Evolutionary conservation across 2,113 vertebrate species (phyloP).

Genomic region (Odocoileus virginianus): DNA sequence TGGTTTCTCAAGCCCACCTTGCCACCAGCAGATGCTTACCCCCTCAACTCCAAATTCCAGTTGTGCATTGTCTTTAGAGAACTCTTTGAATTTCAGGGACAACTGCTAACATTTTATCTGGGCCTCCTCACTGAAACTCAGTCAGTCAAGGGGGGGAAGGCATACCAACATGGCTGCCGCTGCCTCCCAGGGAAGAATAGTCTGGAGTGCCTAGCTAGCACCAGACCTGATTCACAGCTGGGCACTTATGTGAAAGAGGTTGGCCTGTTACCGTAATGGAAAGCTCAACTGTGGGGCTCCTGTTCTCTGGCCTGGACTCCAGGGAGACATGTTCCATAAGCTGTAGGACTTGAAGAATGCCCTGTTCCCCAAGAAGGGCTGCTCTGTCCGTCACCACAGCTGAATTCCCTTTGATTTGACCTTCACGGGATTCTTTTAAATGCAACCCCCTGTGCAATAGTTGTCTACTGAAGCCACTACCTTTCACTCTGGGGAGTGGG

Average conservation of each 20-base stretch:
- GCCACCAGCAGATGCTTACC: neutral
- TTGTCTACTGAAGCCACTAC: neutral
- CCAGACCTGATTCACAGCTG: neutral
- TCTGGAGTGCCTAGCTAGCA: neutral
- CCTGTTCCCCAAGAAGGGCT: neutral
- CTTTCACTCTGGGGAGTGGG: neutral
- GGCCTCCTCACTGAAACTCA: neutral
- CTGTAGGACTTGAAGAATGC: neutral
- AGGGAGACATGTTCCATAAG: neutral
- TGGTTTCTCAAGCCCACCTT: neutral
- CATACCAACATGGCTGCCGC: neutral
- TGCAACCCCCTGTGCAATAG: neutral
- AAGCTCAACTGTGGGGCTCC: neutral
- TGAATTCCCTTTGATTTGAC: neutral
- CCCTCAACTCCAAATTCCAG: neutral
- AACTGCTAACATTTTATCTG: neutral
- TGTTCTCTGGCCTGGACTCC: neutral
- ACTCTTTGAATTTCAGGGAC: conserved; percentile 2
- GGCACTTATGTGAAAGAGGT: conserved; percentile 32
- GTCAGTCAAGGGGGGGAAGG: neutral
- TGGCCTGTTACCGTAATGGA: neutral
- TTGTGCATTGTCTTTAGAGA: neutral
- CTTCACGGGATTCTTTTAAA: neutral
- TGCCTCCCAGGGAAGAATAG: neutral
- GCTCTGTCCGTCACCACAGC: neutral